Percentiles rank a stretch among this genome's conserved stretches.
phyloP scores from a whole-genome alignment of 2,113 vertebrate genomes.

The Cololabis saira region DNA sequence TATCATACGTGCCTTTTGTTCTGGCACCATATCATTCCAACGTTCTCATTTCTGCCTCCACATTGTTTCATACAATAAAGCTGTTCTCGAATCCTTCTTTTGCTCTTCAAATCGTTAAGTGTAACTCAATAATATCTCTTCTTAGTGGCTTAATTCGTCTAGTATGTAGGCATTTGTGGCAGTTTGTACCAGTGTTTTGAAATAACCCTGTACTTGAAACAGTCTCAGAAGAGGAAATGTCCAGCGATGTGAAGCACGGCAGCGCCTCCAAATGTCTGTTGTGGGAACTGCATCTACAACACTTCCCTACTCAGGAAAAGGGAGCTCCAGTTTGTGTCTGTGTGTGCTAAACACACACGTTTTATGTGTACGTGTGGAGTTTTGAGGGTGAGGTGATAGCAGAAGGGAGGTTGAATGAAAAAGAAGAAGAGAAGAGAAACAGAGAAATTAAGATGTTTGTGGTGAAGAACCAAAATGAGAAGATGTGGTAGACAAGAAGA shows the following conservation, averaged over 20 bases:
- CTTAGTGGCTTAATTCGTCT: not conserved
- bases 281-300: conserved; percentile 15
- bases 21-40: not conserved
- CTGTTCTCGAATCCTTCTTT: not conserved
- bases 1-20: not conserved
- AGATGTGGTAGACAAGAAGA: too few species aligned
- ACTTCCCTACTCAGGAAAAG: too few species aligned
- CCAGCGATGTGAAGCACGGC: conserved; percentile 32
- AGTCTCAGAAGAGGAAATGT: not conserved
- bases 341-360: too few species aligned
- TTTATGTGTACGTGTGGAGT: too few species aligned
- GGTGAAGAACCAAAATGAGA: too few species aligned
- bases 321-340: too few species aligned
- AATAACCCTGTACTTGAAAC: not conserved
- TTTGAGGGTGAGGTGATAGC: too few species aligned
- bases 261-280: conserved; percentile 53
- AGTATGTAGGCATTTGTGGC: not conserved
- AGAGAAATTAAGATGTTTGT: too few species aligned
- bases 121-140: conserved; percentile 5
- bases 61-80: conserved; percentile 2
- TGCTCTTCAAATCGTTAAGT: not conserved
- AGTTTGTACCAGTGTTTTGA: conserved; percentile 1
- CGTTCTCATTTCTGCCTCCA: not conserved
- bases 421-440: too few species aligned
- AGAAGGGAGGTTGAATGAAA: too few species aligned